Base-by-base conservation (phyloP, 2,113 vertebrate species). In the Actinemys pallida region DNA sequence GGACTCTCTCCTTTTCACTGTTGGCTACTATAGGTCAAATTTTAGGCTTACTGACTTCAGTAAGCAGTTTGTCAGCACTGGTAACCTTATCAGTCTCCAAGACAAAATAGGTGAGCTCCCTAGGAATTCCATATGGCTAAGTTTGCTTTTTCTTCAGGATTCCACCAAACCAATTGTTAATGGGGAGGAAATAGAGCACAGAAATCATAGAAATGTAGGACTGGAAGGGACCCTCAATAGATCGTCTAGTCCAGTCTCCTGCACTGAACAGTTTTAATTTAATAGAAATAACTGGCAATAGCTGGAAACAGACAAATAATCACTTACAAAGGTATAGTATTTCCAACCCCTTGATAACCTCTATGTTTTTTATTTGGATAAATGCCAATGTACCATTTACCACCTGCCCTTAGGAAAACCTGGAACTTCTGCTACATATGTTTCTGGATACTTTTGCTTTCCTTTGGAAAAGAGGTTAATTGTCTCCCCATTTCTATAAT, bases 341-440 rank as follows among this genome's bases (percentile, higher is more conserved):
- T 85, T 79, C 39, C 93, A 91, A 84, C 84, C 84, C 50, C 96
- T 92, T 95, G 81, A 88, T 95, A 95, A 96, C 92, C 83, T 65
- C 96, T 49, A 87, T 59, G 75, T 86, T 87, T 88, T 89, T 81
- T 93, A 89, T 91, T 95, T 82, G 86, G 94, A 94, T 95, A 96
- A 97, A 95, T 90, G 24, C 42, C 89, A 90, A 95, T 89, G 94
- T 39, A 91, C 94, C 95, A 96, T 95, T 96, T 97, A 95, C 96
- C 95, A 88, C 53, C 76, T 87, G 88, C 93, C 90, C 22, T 45
- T 76, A 76, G 72, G 39, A 42, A 76, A 76, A 76, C 72, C 22
- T 76, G 72, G 72, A 76, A 76, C 72, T 45, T 76, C 72, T 25
- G 42, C 39, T 76, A 45, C 72, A 45, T 42, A 76, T 7, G 10